A percentile compares a stretch with the other conserved stretches of the same genome.
phyloP scores from a whole-genome alignment of 2,113 vertebrate genomes.

The Beaufortia kweichowensis region DNA sequence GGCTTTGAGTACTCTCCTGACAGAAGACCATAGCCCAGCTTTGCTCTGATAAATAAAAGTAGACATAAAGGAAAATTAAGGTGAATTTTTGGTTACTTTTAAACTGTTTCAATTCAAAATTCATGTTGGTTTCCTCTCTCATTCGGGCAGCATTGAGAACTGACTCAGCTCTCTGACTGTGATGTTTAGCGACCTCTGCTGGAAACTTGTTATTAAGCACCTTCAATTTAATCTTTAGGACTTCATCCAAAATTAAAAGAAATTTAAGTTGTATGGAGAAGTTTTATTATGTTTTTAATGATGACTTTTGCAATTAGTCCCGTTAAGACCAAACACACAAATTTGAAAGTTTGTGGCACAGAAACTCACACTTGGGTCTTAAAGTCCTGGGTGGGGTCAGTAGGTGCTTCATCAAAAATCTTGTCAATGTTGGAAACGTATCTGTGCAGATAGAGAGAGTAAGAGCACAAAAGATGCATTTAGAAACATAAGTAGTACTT shows the following conservation, averaged over 20 bases:
- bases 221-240: not conserved
- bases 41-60: constrained; percentile 78
- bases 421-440: constrained; percentile 95
- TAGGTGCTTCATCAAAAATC: constrained; percentile 89
- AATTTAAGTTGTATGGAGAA: too few species aligned
- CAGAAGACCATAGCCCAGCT: constrained; percentile 89
- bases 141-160: not conserved
- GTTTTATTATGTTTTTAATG: too few species aligned
- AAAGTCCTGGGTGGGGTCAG: constrained; percentile 96
- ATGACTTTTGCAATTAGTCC: too few species aligned
- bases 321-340: too few species aligned
- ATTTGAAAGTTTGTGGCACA: not conserved
- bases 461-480: not conserved
- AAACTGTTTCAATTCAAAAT: not conserved
- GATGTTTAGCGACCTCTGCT: constrained; percentile 21
- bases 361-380: constrained; percentile 95
- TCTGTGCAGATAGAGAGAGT: constrained; percentile 66
- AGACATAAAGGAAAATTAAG: not conserved
- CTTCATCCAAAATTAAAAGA: too few species aligned
- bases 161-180: not conserved
- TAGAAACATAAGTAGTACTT: not conserved
- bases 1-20: constrained; percentile 97
- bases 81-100: not conserved
- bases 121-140: not conserved
- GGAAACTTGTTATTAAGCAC: not conserved